Conservation (phyloP, 2,888 invertebrate species). For the Odontocolon sp. region DNA sequence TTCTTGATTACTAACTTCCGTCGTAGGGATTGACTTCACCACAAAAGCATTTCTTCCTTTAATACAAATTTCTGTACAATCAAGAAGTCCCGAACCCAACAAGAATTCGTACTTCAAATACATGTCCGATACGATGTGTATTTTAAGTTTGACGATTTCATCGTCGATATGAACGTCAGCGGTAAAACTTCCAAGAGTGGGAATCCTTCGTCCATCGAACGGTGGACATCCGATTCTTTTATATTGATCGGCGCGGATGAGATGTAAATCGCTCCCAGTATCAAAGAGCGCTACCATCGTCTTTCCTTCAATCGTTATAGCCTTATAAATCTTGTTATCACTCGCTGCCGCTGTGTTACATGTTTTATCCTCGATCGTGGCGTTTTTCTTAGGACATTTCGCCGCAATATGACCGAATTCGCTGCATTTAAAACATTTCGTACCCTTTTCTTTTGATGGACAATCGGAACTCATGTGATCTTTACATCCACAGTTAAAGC, state of each 20-base stretch:
- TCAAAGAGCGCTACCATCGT: constrained; percentile 48
- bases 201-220: neutral
- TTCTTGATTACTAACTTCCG: neutral
- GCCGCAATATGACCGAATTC: constrained; percentile 61
- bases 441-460: constrained; percentile 53
- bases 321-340: constrained; percentile 15
- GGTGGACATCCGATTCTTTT: constrained; percentile 35
- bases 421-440: constrained; percentile 63
- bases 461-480: constrained; percentile 56
- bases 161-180: constrained; percentile 25
- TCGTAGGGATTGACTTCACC: neutral
- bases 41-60: constrained; percentile 1
- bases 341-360: neutral
- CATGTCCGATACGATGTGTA: constrained; percentile 41
- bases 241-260: constrained; percentile 37
- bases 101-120: constrained; percentile 40
- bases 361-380: neutral
- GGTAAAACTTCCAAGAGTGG: constrained; percentile 37
- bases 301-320: constrained; percentile 32
- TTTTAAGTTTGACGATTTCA: neutral
- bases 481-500: constrained; percentile 62
- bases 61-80: neutral
- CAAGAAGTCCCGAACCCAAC: constrained; percentile 40
- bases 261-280: constrained; percentile 50
- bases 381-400: constrained; percentile 22